Percentiles rank a stretch among this genome's conserved stretches.
Evolutionary conservation across 2,113 vertebrate genomes (phyloP).

Genomic region (Prionailurus viverrinus): DNA sequence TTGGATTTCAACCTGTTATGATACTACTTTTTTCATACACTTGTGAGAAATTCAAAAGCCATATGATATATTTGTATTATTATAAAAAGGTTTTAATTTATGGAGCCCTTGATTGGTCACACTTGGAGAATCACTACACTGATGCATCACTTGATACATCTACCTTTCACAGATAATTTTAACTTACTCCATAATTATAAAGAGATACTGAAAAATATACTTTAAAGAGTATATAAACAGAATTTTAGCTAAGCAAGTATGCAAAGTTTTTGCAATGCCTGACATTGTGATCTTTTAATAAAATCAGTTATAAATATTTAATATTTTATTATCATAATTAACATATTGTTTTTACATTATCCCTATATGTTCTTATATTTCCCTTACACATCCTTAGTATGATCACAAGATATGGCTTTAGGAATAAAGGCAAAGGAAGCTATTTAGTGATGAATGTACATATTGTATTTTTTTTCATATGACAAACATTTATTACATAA

Average conservation of each 20-base stretch:
- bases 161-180: background rate
- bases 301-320: background rate
- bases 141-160: background rate
- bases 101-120: background rate
- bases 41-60: background rate
- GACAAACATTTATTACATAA: background rate
- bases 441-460: background rate
- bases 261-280: background rate
- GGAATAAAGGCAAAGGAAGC: background rate
- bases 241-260: background rate
- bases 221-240: background rate
- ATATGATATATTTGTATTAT: background rate
- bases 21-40: background rate
- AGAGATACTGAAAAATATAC: background rate
- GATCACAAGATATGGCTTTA: background rate
- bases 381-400: background rate
- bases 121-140: background rate
- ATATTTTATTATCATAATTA: background rate
- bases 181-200: background rate
- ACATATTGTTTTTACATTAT: background rate
- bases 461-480: background rate
- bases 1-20: background rate
- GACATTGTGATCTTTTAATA: background rate
- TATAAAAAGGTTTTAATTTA: background rate
- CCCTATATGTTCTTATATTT: background rate